Percentiles rank a stretch among this genome's conserved stretches.
These are phyloP conservation scores for Pseudomugil gertrudae DNA, from an alignment of 2,797 vertebrate species.

Conservation along the genomic window DNA sequence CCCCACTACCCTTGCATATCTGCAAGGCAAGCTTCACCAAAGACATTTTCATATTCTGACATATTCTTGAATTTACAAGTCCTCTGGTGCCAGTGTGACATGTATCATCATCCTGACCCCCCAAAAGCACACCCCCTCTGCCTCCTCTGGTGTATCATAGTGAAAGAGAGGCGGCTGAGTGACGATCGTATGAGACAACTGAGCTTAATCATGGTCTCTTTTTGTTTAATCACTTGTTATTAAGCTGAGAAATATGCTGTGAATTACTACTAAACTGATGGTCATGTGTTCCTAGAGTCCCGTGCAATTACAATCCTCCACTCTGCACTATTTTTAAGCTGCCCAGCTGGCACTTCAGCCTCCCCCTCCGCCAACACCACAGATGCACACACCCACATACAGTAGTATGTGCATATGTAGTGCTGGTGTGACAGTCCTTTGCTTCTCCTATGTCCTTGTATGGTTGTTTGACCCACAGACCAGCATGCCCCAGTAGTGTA, in stretches of 20 bases:
- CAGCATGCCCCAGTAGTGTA: conserved; percentile 61
- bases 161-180: conserved; percentile 18
- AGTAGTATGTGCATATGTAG: conserved; percentile 56
- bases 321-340: conserved; percentile 75
- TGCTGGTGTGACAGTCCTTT: conserved; percentile 58
- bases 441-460: conserved; percentile 76
- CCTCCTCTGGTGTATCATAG: neutral
- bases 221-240: conserved; percentile 53
- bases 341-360: conserved; percentile 70
- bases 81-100: conserved; percentile 23
- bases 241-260: conserved; percentile 57
- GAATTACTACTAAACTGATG: conserved; percentile 49
- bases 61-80: conserved; percentile 4
- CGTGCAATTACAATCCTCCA: conserved; percentile 67
- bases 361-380: conserved; percentile 26
- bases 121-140: conserved; percentile 1
- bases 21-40: conserved; percentile 4
- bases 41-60: no score
- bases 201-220: conserved; percentile 48
- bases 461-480: conserved; percentile 75
- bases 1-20: conserved; percentile 61
- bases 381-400: conserved; percentile 60
- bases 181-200: conserved; percentile 22
- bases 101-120: conserved; percentile 1
- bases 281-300: conserved; percentile 73